Evolutionary conservation across 2,113 vertebrate genomes (phyloP).

Genomic region (Australoheros scitulus): DNA sequence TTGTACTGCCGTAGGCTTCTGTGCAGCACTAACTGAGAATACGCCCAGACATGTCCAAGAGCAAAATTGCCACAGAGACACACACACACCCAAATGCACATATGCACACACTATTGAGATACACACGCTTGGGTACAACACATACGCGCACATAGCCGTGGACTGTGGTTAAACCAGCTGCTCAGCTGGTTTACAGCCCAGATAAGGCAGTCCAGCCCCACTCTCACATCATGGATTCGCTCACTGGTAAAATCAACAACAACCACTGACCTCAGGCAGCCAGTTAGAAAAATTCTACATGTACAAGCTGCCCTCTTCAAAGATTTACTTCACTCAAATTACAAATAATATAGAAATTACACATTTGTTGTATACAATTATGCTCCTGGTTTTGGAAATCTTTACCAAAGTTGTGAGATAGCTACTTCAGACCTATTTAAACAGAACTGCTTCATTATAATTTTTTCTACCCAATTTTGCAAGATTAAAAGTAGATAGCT

Average conservation of each 20-base stretch:
- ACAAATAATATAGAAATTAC: background rate
- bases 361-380: background rate
- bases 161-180: slow-evolving; percentile 24
- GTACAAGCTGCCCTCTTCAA: background rate
- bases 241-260: slow-evolving; percentile 11
- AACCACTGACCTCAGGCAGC: background rate
- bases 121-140: background rate
- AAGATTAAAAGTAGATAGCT: background rate
- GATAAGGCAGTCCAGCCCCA: slow-evolving; percentile 34
- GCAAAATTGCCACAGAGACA: slow-evolving; percentile 10
- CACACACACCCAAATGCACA: background rate
- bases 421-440: background rate
- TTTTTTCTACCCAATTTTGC: background rate
- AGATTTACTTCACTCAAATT: background rate
- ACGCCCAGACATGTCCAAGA: slow-evolving; percentile 66
- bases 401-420: background rate
- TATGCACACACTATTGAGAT: background rate
- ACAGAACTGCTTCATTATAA: background rate
- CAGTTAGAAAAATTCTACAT: slow-evolving; percentile 1
- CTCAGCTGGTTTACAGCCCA: slow-evolving; percentile 46
- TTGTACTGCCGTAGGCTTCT: slow-evolving; percentile 12
- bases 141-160: background rate
- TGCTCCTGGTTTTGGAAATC: background rate
- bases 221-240: slow-evolving; percentile 4
- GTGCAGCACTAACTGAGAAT: slow-evolving; percentile 46